These are phyloP conservation scores for Cichlasoma orientale DNA, from an alignment of 2,797 vertebrate genomes.

Conservation along the genomic window DNA sequence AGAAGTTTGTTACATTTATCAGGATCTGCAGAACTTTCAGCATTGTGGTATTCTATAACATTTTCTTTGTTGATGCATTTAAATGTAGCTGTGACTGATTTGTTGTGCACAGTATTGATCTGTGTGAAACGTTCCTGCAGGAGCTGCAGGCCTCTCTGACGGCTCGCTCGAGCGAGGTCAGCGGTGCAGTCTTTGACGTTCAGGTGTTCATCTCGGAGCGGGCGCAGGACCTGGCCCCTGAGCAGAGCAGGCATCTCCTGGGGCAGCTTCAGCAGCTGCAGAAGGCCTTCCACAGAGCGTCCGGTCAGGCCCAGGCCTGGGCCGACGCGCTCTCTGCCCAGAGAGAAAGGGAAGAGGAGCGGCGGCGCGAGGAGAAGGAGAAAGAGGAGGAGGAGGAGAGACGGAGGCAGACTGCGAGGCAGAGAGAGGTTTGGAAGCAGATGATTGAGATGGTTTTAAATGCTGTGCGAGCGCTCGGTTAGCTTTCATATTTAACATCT, in stretches of 20 bases:
- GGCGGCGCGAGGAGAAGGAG: conserved; percentile 54
- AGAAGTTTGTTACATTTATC: background rate
- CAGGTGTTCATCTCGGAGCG: conserved; percentile 93
- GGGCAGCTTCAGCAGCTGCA: conserved; percentile 89
- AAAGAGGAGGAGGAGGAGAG: conserved; percentile 60
- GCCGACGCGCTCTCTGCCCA: conserved; percentile 80
- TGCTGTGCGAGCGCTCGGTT: background rate
- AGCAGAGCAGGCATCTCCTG: conserved; percentile 89
- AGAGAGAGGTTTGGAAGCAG: conserved; percentile 83
- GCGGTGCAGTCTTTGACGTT: conserved; percentile 81
- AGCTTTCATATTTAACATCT: background rate
- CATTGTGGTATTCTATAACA: background rate
- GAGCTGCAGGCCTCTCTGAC: conserved; percentile 83
- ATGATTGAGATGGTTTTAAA: conserved; percentile 34
- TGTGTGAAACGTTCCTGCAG: conserved; percentile 65
- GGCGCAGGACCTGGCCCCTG: conserved; percentile 87
- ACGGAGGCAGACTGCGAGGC: conserved; percentile 70
- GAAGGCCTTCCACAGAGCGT: conserved; percentile 83
- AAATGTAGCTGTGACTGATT: fast-evolving
- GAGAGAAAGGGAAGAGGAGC: conserved; percentile 71
- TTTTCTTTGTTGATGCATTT: no score
- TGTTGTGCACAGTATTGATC: background rate
- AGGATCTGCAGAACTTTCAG: background rate
- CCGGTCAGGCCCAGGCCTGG: conserved; percentile 77
- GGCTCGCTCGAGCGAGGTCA: conserved; percentile 82